Conservation (phyloP, 1,140 invertebrate genomes). For the Sarcophaga peregrina region DNA sequence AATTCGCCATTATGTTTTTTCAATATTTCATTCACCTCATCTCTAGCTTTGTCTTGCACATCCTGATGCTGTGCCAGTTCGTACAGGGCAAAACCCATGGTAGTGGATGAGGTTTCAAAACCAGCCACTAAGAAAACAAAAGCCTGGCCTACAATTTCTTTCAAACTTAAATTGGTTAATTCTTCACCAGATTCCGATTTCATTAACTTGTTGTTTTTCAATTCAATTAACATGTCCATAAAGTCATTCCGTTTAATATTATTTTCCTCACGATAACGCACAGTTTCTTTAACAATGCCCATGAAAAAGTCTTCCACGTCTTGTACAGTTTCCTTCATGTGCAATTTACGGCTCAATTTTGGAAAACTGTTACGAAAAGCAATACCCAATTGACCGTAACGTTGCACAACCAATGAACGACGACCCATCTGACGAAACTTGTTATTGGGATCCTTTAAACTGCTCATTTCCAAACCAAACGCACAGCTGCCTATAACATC, state of each 20-base stretch:
- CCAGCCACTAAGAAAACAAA: constrained; percentile 63
- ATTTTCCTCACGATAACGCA: constrained; percentile 65
- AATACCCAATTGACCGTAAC: constrained; percentile 46
- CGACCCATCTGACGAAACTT: constrained; percentile 66
- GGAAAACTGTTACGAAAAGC: constrained; percentile 53
- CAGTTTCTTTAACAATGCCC: constrained; percentile 59
- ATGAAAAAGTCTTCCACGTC: constrained; percentile 64
- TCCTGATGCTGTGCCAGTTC: constrained; percentile 63
- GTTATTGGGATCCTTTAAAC: constrained; percentile 65
- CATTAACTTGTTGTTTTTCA: constrained; percentile 51
- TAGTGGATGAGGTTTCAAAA: constrained; percentile 63
- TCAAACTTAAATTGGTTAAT: constrained; percentile 53
- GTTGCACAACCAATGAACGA: constrained; percentile 50
- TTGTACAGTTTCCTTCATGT: constrained; percentile 54
- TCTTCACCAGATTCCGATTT: constrained; percentile 50
- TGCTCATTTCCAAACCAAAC: constrained; percentile 69
- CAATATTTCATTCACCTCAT: constrained; percentile 65
- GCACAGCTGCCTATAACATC: constrained; percentile 71
- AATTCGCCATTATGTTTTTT: constrained; percentile 50
- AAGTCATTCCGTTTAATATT: constrained; percentile 65
- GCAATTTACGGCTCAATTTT: constrained; percentile 48
- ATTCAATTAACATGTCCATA: constrained; percentile 65
- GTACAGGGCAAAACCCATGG: constrained; percentile 68
- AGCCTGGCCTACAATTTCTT: constrained; percentile 59
- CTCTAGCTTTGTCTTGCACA: constrained; percentile 67